These are phyloP conservation scores for Autographa pulchrina DNA, from an alignment of 2,888 invertebrate species.

Conservation along the genomic window DNA sequence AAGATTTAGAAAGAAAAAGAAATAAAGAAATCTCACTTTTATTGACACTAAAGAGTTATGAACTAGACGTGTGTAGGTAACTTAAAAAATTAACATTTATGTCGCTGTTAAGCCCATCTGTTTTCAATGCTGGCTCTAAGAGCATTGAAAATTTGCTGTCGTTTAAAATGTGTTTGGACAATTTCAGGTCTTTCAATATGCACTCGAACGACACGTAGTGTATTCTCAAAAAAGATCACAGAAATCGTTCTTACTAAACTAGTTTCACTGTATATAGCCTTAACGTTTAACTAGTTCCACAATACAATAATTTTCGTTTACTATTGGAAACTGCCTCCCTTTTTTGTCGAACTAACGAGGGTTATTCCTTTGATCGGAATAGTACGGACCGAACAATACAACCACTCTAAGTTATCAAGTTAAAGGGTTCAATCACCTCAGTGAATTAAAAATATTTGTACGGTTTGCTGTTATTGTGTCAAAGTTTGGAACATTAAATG, in stretches of 20 bases:
- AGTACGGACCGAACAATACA: background rate
- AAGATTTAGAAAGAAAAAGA: too few relatives aligned
- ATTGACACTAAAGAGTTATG: too few relatives aligned
- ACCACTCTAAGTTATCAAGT: background rate
- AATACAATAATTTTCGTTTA: background rate
- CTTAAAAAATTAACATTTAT: too few relatives aligned
- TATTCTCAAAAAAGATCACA: background rate
- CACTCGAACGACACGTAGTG: too few relatives aligned
- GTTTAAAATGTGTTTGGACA: too few relatives aligned
- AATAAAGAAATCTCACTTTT: too few relatives aligned
- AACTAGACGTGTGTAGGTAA: too few relatives aligned
- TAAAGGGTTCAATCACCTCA: background rate
- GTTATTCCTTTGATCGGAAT: constrained; percentile 1
- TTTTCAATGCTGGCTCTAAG: too few relatives aligned
- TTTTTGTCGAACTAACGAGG: constrained; percentile 4
- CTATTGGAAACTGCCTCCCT: background rate
- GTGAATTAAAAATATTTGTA: background rate
- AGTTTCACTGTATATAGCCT: background rate
- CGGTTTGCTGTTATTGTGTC: background rate
- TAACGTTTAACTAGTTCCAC: constrained; percentile 2
- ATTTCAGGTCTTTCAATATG: too few relatives aligned
- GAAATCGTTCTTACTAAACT: background rate
- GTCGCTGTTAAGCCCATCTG: too few relatives aligned
- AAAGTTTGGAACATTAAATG: background rate
- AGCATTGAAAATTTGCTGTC: too few relatives aligned